A percentile compares a stretch with the other conserved stretches of the same genome.
Conservation (phyloP, 2,797 vertebrate genomes). For the Aldrovandia affinis region DNA sequence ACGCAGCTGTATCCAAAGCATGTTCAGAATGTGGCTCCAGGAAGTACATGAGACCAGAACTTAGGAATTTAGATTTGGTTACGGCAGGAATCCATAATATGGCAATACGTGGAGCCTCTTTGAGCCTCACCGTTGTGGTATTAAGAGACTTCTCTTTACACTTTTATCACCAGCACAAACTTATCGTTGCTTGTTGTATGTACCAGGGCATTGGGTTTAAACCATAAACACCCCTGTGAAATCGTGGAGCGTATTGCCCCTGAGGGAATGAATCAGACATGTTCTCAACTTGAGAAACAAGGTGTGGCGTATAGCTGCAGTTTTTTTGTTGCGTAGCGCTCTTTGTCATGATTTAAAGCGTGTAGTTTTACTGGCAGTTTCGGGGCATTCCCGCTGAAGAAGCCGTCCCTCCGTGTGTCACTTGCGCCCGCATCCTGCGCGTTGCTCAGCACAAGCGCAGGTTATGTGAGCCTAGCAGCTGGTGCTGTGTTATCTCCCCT, state of each 20-base stretch:
- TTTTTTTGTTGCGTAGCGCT: not conserved
- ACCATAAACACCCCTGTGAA: not conserved
- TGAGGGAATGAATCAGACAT: not conserved
- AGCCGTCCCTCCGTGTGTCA: not conserved
- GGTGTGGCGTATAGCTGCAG: not conserved
- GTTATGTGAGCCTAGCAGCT: not conserved
- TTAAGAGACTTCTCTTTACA: not conserved
- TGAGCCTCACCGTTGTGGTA: not conserved
- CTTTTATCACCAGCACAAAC: not conserved
- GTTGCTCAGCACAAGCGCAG: not conserved
- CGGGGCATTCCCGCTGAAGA: not conserved
- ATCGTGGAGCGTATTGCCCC: not conserved
- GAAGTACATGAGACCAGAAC: not conserved
- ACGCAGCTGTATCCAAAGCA: slow-evolving; percentile 8
- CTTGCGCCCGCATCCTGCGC: not conserved
- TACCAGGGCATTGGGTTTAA: not conserved
- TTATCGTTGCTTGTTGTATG: not conserved
- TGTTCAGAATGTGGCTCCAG: slow-evolving; percentile 19
- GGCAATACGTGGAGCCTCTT: not conserved
- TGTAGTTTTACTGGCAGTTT: not conserved
- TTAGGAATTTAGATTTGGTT: not conserved
- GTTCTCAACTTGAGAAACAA: not conserved
- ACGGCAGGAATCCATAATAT: not conserved
- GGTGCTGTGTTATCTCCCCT: slow-evolving; percentile 10
- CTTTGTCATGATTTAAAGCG: slow-evolving; percentile 7